These are phyloP conservation scores for Eurystomus gularis DNA, from an alignment of 2,113 vertebrate genomes.

Conservation along the genomic window DNA sequence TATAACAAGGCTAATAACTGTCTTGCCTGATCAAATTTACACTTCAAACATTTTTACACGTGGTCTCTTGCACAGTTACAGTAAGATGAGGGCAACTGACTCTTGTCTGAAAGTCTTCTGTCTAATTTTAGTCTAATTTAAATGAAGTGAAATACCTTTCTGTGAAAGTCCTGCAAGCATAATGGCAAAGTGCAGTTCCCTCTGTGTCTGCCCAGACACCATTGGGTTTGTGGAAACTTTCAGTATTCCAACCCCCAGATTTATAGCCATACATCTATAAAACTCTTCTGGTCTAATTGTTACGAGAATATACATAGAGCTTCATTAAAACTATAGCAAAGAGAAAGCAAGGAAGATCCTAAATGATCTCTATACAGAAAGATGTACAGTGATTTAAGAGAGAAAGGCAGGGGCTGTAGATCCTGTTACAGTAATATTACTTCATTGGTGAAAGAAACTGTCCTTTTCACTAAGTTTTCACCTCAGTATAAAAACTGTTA, in stretches of 20 bases:
- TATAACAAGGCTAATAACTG: neutral
- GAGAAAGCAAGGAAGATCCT: neutral
- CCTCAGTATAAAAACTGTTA: neutral
- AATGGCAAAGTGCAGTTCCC: neutral
- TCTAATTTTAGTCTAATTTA: neutral
- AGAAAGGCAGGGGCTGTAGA: neutral
- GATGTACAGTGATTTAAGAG: neutral
- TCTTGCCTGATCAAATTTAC: neutral
- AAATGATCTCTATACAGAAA: neutral
- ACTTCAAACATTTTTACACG: neutral
- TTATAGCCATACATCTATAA: neutral
- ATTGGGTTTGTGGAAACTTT: neutral
- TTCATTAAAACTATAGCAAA: neutral
- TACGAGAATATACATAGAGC: neutral
- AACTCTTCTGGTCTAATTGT: neutral
- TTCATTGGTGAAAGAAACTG: neutral
- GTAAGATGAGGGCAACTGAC: neutral
- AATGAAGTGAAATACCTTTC: neutral
- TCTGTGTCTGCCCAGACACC: neutral
- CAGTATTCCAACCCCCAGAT: neutral
- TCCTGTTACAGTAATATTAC: neutral
- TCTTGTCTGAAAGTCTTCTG: neutral
- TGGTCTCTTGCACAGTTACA: neutral
- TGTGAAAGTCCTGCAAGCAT: neutral
- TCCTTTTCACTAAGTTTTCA: neutral